Percentiles rank a stretch among this genome's conserved stretches.
These are phyloP conservation scores for Neotoma lepida DNA, from an alignment of 2,113 vertebrate species.

Conservation along the genomic window DNA sequence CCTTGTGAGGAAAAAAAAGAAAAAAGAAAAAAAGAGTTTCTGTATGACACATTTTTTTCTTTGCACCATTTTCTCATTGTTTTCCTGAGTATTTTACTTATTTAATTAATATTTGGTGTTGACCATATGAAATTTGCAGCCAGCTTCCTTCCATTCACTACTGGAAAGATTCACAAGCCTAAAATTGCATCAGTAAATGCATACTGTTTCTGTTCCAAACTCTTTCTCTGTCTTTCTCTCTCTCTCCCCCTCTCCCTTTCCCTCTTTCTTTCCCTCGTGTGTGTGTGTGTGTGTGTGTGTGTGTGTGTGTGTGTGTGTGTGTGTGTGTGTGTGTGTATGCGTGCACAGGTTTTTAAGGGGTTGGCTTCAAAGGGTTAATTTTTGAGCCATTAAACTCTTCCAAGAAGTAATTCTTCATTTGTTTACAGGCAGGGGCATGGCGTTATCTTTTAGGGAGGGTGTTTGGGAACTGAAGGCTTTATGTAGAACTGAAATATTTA, in stretches of 20 bases:
- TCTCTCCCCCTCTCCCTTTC: background rate
- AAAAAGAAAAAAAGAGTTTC: constrained; percentile 69
- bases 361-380: constrained; percentile 23
- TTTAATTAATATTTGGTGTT: constrained; percentile 70
- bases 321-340: too few relatives aligned
- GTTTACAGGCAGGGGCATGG: background rate
- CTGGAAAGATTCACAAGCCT: constrained; percentile 44
- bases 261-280: too few relatives aligned
- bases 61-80: constrained; percentile 41
- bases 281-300: background rate
- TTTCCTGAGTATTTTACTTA: constrained; percentile 24
- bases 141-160: constrained; percentile 3
- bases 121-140: constrained; percentile 58
- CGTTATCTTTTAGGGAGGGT: background rate
- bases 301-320: background rate
- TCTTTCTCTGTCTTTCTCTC: background rate
- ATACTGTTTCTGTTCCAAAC: background rate
- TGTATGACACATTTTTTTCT: constrained; percentile 52
- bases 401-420: constrained; percentile 41
- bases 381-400: constrained; percentile 56
- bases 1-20: constrained; percentile 43
- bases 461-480: constrained; percentile 51
- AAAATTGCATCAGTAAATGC: constrained; percentile 39
- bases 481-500: background rate
- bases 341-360: background rate